Percentiles rank a stretch among this genome's conserved stretches.
Conservation (phyloP, 37 sponge, comb jelly and placozoan species). For the Aplysina aerophoba region DNA sequence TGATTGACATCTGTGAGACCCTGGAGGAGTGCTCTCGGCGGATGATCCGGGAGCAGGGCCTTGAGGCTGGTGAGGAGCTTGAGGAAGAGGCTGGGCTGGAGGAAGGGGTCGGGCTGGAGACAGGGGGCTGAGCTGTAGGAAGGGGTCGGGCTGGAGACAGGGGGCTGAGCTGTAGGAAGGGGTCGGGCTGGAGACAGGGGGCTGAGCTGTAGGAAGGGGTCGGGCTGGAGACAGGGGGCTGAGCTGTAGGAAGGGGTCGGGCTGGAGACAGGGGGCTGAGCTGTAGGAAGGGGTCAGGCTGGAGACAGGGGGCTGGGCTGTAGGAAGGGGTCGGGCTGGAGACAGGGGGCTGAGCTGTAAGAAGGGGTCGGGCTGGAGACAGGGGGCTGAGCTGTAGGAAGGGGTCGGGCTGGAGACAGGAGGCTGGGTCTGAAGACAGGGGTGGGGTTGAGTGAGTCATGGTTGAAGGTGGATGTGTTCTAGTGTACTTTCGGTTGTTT, state of each 20-base stretch:
- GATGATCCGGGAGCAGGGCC: slow-evolving; percentile 86
- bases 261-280: no score
- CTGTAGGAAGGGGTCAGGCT: neutral
- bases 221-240: neutral
- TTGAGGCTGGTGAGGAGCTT: slow-evolving; percentile 67
- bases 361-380: neutral
- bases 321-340: neutral
- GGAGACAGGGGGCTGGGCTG: neutral
- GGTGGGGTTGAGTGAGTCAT: neutral
- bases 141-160: neutral
- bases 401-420: no score
- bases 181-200: neutral
- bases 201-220: neutral
- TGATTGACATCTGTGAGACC: slow-evolving; percentile 93
- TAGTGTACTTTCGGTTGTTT: neutral
- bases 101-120: neutral
- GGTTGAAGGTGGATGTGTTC: neutral
- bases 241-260: neutral
- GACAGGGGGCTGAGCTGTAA: no score
- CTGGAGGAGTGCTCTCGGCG: slow-evolving; percentile 84
- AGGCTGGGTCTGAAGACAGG: neutral
- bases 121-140: no score
- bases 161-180: neutral
- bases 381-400: neutral
- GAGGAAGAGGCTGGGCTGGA: neutral